A percentile compares a stretch with the other conserved stretches of the same genome.
Conservation (phyloP, 1,140 invertebrate genomes). For the Drosophila paulistorum region DNA sequence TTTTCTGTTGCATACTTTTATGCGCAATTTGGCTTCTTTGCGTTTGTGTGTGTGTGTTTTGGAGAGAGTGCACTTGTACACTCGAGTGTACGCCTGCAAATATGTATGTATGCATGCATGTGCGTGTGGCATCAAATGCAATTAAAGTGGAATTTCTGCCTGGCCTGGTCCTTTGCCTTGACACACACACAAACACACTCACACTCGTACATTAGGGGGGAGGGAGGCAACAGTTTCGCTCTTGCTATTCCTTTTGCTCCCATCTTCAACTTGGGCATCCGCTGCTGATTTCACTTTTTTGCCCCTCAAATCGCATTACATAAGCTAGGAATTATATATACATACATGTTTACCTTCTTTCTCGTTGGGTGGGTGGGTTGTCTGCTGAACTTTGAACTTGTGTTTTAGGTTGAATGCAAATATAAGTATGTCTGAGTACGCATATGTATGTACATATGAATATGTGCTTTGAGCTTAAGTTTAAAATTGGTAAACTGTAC, state of each 20-base stretch:
- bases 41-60: not conserved
- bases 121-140: constrained; percentile 3
- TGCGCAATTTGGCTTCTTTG: constrained; percentile 6
- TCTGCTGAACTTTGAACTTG: constrained; percentile 7
- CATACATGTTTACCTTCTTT: not conserved
- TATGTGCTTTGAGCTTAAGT: not conserved
- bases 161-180: constrained; percentile 6
- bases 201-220: no score
- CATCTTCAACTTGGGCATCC: not conserved
- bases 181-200: not conserved
- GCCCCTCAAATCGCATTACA: constrained; percentile 6
- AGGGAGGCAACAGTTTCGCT: not conserved
- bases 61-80: no score
- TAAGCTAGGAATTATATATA: constrained; percentile 10
- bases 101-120: not conserved
- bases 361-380: not conserved
- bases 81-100: not conserved
- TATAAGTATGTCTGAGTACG: constrained; percentile 12
- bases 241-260: not conserved
- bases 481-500: constrained; percentile 1
- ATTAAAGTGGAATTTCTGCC: constrained; percentile 7
- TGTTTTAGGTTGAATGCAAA: constrained; percentile 14
- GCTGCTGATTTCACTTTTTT: constrained; percentile 12
- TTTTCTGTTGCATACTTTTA: constrained; percentile 12
- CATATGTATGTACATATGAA: not conserved